Percentiles rank a stretch among this genome's conserved stretches.
phyloP scores from a whole-genome alignment of 2,113 vertebrate genomes.

The Gymnorhina tibicen region DNA sequence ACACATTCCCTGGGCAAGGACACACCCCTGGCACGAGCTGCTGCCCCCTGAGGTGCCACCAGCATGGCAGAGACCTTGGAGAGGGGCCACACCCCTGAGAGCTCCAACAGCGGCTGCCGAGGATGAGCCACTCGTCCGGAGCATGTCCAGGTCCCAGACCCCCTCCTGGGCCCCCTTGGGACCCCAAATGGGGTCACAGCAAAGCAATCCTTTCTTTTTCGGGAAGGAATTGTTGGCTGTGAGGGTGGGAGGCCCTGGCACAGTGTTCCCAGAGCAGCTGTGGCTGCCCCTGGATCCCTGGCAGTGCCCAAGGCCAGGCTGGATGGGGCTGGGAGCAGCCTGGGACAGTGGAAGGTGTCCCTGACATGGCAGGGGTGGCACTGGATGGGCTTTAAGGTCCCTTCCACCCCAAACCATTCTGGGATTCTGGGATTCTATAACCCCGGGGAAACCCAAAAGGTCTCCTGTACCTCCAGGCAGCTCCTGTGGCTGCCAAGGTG shows the following conservation, averaged over 20 bases:
- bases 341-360: neutral
- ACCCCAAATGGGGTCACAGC: neutral
- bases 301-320: neutral
- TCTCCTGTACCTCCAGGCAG: neutral
- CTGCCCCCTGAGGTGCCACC: neutral
- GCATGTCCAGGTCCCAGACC: fast-evolving
- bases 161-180: neutral
- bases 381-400: neutral
- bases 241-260: neutral
- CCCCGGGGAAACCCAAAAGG: neutral
- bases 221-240: neutral
- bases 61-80: neutral
- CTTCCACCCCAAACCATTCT: neutral
- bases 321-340: neutral
- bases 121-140: fast-evolving
- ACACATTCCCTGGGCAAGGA: neutral
- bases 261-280: neutral
- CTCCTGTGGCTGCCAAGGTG: neutral
- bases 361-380: neutral
- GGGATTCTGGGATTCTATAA: neutral
- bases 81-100: fast-evolving
- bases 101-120: fast-evolving
- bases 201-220: neutral
- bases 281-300: neutral
- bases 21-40: fast-evolving